Conservation (phyloP, 1,140 invertebrate genomes). For the Apocrypta bakeri region DNA sequence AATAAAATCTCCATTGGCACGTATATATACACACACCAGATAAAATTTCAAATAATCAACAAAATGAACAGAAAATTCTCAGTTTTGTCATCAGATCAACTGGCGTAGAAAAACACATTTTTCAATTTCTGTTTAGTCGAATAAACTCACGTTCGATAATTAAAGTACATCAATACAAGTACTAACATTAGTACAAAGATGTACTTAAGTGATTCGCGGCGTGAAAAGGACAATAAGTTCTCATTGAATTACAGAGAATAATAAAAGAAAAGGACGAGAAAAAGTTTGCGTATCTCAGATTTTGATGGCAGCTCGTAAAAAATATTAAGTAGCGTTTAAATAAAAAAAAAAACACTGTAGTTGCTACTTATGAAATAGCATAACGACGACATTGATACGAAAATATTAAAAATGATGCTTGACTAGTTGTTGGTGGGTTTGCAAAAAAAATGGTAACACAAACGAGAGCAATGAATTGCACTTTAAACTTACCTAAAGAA, state of each 20-base stretch:
- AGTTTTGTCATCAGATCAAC: too few species aligned
- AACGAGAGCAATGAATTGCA: neutral
- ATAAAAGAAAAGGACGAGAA: neutral
- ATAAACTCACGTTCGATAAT: conserved; percentile 34
- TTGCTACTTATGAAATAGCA: neutral
- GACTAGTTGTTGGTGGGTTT: neutral
- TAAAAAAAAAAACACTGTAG: neutral
- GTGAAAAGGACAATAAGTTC: conserved; percentile 34
- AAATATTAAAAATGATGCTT: neutral
- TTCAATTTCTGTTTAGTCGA: neutral
- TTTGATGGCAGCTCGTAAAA: neutral
- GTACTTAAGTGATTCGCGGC: neutral
- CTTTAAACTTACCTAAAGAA: neutral
- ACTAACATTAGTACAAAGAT: neutral
- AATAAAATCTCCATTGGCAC: neutral
- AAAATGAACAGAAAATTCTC: too few species aligned
- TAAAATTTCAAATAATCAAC: too few species aligned
- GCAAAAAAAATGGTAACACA: neutral
- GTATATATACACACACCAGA: too few species aligned
- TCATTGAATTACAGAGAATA: neutral
- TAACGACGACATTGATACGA: neutral
- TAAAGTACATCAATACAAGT: neutral
- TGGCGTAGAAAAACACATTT: too few species aligned
- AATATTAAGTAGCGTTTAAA: neutral
- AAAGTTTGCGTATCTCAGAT: neutral